Evolutionary conservation across 2,113 vertebrate genomes (phyloP).

Genomic region (Marcusenius ussheri): DNA sequence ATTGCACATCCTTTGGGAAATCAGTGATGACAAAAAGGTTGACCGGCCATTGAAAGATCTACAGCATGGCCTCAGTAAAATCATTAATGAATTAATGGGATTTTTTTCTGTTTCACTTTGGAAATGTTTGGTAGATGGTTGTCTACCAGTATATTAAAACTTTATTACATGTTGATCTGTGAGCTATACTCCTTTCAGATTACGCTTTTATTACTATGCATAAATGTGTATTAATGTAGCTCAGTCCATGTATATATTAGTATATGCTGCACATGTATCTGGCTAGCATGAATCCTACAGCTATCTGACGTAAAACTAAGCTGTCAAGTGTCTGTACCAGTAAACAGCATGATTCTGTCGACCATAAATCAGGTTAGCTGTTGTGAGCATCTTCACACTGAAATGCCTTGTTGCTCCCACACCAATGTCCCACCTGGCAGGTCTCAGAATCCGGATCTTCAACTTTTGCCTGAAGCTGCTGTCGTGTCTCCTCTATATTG

Average conservation of each 20-base stretch:
- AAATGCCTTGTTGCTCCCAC: neutral
- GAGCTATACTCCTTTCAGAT: neutral
- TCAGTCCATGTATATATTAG: neutral
- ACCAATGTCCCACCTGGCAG: constrained; percentile 43
- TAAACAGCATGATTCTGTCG: neutral
- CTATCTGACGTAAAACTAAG: neutral
- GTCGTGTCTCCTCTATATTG: constrained; percentile 85
- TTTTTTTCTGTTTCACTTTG: neutral
- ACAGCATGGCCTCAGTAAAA: neutral
- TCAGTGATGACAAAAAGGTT: neutral
- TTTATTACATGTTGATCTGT: neutral
- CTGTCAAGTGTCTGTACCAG: neutral
- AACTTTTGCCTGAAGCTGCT: constrained; percentile 94
- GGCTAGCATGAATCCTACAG: neutral
- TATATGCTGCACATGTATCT: neutral
- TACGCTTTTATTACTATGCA: neutral
- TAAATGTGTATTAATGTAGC: neutral
- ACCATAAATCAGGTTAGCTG: neutral
- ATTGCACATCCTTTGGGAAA: neutral
- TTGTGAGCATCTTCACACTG: neutral
- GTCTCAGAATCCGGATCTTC: constrained; percentile 89
- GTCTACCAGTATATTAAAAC: neutral
- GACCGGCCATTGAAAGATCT: neutral
- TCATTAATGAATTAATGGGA: neutral
- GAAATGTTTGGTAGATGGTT: neutral